These are phyloP conservation scores for Athene noctua DNA, from an alignment of 2,113 vertebrate genomes.

Conservation along the genomic window DNA sequence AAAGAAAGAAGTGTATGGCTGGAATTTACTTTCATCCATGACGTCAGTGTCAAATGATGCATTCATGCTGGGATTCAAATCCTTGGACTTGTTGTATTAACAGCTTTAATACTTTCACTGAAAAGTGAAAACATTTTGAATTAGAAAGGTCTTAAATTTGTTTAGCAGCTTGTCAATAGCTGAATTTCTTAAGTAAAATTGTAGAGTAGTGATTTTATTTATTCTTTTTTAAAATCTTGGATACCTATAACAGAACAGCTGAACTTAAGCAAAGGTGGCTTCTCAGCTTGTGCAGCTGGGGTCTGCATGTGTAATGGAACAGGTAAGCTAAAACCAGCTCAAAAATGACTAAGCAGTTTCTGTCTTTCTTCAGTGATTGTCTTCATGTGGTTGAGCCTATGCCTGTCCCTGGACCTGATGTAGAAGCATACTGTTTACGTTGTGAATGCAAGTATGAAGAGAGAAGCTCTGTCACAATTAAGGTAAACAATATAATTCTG, in stretches of 20 bases:
- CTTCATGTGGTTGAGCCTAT: conserved; percentile 95
- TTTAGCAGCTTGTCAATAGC: neutral
- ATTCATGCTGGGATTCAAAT: neutral
- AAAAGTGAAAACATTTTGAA: neutral
- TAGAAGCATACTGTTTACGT: conserved; percentile 96
- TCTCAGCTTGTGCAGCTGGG: neutral
- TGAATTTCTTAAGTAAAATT: neutral
- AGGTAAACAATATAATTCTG: conserved; percentile 72
- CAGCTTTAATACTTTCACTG: neutral
- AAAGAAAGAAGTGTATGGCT: neutral
- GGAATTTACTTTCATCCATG: neutral
- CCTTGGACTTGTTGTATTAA: neutral
- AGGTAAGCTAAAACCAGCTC: neutral
- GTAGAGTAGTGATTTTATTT: neutral
- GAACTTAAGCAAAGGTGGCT: neutral
- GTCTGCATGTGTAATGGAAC: neutral
- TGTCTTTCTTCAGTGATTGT: conserved; percentile 79
- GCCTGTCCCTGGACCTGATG: conserved; percentile 93
- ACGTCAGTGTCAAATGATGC: neutral
- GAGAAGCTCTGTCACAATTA: conserved; percentile 95
- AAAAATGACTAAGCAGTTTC: neutral
- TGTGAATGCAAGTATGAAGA: conserved; percentile 99
- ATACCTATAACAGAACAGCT: neutral
- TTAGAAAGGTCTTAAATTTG: neutral
- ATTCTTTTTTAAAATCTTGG: neutral